Base-by-base conservation (phyloP, 2,888 invertebrate species). In the Napeogenes sylphis region DNA sequence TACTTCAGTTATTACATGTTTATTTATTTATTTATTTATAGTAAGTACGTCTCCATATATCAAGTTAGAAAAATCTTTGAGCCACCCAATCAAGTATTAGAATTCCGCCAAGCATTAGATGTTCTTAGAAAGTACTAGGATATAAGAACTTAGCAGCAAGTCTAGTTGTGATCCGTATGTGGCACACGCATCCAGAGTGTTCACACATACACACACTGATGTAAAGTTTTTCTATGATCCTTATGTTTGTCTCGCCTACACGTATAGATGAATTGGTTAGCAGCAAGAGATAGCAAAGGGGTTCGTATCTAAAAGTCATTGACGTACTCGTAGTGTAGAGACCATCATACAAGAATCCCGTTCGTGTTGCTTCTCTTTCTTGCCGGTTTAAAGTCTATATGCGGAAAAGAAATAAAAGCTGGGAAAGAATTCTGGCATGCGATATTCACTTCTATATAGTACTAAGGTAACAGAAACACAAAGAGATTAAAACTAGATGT, bases 81-180 rank as follows among this genome's bases (percentile, higher is more conserved):
- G 42, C 32, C 53, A 33, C 32, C 42, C 42, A 60, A 53, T 35
- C 55, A 53, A 53, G 74, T 73, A 76, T 83, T 86, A 87, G 85
- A 86, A 81, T 81, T 77, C 77, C 70, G 76, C 75, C 73, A 71
- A 85, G 87, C 88, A 90, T 91, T 91, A 91, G 91, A 91, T 73
- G 87, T 87, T 90, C 88, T 91, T 91, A 91, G 91, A 90, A 90
- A 82, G 78, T 88, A 91, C 89, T 78, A 89, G 90, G 91, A 71
- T 68, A 72, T 70, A 73, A 90, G 84, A 80, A 82, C 69, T 59
- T 55, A 55, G 71, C 71, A 86, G 82, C 77, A 83, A 76, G 84
- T 89, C 77, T 81, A 74, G 75, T 68, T 71, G 74, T 76, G 71
- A 74, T 76, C 78, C 82, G 80, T 83, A 82, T 80, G 80, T 82